Base-by-base conservation (phyloP, 2,113 vertebrate genomes). In the Oplegnathus fasciatus region DNA sequence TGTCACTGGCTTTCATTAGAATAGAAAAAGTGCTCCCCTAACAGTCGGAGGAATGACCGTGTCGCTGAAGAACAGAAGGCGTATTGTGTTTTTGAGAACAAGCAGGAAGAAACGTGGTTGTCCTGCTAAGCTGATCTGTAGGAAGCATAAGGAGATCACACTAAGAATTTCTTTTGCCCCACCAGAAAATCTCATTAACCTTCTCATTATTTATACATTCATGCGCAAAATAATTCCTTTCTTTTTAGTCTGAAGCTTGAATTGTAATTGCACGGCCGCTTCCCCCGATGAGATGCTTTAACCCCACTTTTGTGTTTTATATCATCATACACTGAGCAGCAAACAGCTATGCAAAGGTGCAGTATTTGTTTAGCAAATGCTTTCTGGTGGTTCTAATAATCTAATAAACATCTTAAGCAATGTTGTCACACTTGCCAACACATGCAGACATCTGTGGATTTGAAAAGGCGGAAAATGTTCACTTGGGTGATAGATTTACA, bases 71-170 rank as follows among this genome's bases (percentile, higher is more conserved):
- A 85, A 90, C 79, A 87, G 79, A 82, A 61, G 80, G 42, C 40
- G 71, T 62, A 61, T 78, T 92, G 87, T 92, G 26, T 76, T 76
- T 80, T 52, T 30, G 44, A 82, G 52, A 81, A 40, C 54, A 28
- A 65, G 44, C 75, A 30, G 62, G 42, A 85, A 84, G 70, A 90
- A 86, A 88, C 52, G 70, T 61, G 73, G 86, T 89, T 88, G 30
- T 91, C 82, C 80, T 82, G 66, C 75, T 93, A 93, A 94, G 89
- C 88, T 52, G 58, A 91, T 90, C 91, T 78, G 81, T 24, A 62
- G 77, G 82, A 83, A 78, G 57, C 58, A 75, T 69, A 85, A 86
- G 72, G 54, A 79, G 82, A 78, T 89, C 66, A 73, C n/a, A 52
- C 46, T 9, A 62, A 85, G 79, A 69, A 78, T 81, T 78, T 62